Evolutionary conservation across 2,113 vertebrate species (phyloP), one percentile per base, ranked within the genome.

Genomic region (Rana temporaria): DNA sequence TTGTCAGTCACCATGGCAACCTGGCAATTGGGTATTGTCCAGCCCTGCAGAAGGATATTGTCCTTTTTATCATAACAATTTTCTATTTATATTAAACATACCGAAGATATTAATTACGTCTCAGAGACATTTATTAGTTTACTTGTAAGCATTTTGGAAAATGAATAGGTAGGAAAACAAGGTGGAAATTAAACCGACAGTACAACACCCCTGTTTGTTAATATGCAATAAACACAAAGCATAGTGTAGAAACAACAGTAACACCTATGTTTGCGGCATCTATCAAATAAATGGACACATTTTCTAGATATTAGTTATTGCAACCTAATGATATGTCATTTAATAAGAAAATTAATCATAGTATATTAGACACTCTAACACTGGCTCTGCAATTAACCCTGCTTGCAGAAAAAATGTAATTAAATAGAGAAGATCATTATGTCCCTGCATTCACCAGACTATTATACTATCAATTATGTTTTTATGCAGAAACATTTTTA

Each of bases 341-440:
- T 57, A 57, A 79, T 78, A 79, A 59, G 32, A 79, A 32, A 68
- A 79, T 67, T 68, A 79, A 79, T 79, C 65, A 79, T 79, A 79
- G 77, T 79, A 79, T 68, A 68, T n/a, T 68, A 79, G 77, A 79
- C 77, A 79, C 65, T 59, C 30, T n/a, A 67, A 68, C 65, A 67
- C 24, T 56, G 55, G 65, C 68, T 68, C 52, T 69, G 63, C 77
- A 68, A 79, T 79, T 79, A 79, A 79, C 52, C 63, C 77, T 79
- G 77, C 65, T 79, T 68, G 57, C 53, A n/a, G n/a, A 18, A 59
- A 56, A 79, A 79, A 79, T 79, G 52, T 79, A 79, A 79, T 79
- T 79, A 79, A 68, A 79, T 68, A 59, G 77, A 68, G 65, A 42
- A 55, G 64, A 79, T 68, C 77, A 79, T 79, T 78, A 78, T 78